Evolutionary conservation across 2,888 invertebrate species (phyloP).

Genomic region (Andrena camellia): DNA sequence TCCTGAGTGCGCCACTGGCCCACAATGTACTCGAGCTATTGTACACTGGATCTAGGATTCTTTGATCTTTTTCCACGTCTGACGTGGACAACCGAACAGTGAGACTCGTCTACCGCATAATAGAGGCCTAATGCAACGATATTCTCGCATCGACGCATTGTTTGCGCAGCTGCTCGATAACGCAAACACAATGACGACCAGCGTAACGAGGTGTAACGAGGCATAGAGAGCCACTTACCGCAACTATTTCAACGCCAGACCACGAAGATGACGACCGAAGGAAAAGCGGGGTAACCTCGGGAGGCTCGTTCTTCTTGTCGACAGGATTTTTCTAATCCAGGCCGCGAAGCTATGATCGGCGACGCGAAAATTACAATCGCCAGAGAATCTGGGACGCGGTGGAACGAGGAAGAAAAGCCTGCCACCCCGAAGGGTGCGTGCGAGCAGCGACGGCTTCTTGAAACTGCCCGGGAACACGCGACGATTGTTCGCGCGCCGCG

Average conservation of each 20-base stretch:
- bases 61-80: neutral
- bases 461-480: slow-evolving; percentile 16
- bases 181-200: slow-evolving; percentile 7
- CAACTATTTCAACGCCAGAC: neutral
- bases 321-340: neutral
- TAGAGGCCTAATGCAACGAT: neutral
- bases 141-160: neutral
- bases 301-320: neutral
- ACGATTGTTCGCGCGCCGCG: slow-evolving; percentile 22
- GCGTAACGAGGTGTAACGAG: slow-evolving; percentile 14
- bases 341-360: slow-evolving; percentile 8
- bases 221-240: slow-evolving; percentile 11
- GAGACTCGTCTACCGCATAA: neutral
- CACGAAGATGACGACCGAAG: neutral
- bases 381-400: slow-evolving; percentile 31
- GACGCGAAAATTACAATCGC: too few relatives aligned
- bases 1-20: too few relatives aligned
- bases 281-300: neutral
- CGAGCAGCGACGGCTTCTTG: slow-evolving; percentile 27
- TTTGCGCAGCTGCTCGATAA: slow-evolving; percentile 9
- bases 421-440: slow-evolving; percentile 36
- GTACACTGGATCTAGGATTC: neutral
- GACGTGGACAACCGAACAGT: neutral
- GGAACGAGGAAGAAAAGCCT: slow-evolving; percentile 39
- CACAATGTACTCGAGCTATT: too few relatives aligned